Evolutionary conservation across 2,888 invertebrate species (phyloP).

Genomic region (Eurytoma adleriae): DNA sequence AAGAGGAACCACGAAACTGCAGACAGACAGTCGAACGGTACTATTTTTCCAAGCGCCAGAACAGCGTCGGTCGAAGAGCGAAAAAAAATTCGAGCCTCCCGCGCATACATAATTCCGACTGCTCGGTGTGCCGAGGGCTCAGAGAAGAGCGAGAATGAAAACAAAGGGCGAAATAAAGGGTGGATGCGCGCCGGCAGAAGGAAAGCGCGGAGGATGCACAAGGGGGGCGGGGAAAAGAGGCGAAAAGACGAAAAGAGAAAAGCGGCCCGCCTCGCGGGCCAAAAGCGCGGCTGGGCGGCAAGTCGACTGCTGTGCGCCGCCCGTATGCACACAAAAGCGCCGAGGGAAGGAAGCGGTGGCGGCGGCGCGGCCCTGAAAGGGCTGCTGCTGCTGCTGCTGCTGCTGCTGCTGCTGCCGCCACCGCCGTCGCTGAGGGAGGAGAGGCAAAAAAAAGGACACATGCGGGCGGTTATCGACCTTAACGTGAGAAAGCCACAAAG

Average conservation of each 20-base stretch:
- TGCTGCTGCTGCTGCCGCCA: conserved; percentile 5
- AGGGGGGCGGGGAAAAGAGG: neutral
- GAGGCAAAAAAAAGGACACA: neutral
- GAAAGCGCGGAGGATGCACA: neutral
- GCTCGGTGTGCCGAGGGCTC: too few relatives aligned
- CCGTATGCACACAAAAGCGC: too few relatives aligned
- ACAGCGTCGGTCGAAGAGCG: too few relatives aligned
- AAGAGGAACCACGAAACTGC: too few relatives aligned
- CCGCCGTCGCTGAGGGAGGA: too few relatives aligned
- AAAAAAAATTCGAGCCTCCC: too few relatives aligned
- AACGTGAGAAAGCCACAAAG: neutral
- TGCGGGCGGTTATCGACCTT: conserved; percentile 45
- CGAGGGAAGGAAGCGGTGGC: too few relatives aligned
- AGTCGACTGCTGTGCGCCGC: conserved; percentile 21
- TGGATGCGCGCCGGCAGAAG: neutral
- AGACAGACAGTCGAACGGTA: too few relatives aligned
- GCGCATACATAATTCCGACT: too few relatives aligned
- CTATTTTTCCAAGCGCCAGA: too few relatives aligned
- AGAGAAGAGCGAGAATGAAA: conserved; percentile 1
- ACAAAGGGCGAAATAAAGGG: neutral
- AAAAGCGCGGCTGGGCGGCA: neutral
- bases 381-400: conserved; percentile 21
- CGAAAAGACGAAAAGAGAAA: neutral
- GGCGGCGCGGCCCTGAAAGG: conserved; percentile 19
- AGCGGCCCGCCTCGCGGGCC: too few relatives aligned